phyloP scores from a whole-genome alignment of 2,113 vertebrate species.

The Eonycteris spelaea region DNA sequence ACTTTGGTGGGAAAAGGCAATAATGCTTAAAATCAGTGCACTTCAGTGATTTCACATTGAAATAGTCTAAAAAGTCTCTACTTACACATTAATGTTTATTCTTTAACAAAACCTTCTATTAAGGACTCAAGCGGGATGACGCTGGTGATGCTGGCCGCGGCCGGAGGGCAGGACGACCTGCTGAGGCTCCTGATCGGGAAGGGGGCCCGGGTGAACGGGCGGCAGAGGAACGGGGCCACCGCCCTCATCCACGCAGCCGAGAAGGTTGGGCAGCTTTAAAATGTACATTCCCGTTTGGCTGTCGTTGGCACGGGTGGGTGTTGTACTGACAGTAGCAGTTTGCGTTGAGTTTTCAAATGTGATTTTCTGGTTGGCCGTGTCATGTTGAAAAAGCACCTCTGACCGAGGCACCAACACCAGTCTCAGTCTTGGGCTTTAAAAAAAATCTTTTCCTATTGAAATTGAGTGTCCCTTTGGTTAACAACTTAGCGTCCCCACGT shows the following conservation, averaged over 20 bases:
- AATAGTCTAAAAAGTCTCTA: neutral
- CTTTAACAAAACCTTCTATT: neutral
- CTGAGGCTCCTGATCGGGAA: constrained; percentile 93
- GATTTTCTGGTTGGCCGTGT: neutral
- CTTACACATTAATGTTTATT: neutral
- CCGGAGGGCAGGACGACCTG: constrained; percentile 95
- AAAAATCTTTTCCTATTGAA: neutral
- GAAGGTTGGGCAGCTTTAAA: constrained; percentile 85
- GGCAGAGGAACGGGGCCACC: constrained; percentile 95
- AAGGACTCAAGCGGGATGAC: constrained; percentile 98
- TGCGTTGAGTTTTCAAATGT: neutral
- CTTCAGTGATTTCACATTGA: neutral
- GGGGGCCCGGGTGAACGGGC: constrained; percentile 92
- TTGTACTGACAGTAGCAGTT: neutral
- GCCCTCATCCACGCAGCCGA: constrained; percentile 97
- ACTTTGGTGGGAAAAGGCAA: neutral
- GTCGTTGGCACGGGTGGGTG: neutral
- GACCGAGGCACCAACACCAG: neutral
- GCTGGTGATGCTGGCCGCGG: constrained; percentile 94
- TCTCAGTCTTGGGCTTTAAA: neutral
- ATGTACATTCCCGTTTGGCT: neutral
- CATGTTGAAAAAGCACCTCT: neutral
- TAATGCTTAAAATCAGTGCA: neutral
- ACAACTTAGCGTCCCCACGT: neutral
- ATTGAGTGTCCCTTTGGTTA: neutral